phyloP scores from a whole-genome alignment of 2,888 invertebrate species.

The Drosophila anomalata region DNA sequence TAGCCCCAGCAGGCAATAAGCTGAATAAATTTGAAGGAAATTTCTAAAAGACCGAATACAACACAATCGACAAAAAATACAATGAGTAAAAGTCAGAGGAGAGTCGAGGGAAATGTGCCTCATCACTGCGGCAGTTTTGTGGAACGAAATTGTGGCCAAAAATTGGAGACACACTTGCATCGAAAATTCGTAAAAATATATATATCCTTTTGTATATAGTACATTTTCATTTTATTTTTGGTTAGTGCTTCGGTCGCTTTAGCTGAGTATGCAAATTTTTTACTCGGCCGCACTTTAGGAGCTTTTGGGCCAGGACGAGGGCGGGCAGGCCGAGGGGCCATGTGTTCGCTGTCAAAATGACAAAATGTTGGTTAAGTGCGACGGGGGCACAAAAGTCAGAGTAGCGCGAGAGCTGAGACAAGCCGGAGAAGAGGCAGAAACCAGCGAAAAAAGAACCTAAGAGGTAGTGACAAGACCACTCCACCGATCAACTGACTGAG shows the following conservation, averaged over 20 bases:
- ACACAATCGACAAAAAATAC: slow-evolving; percentile 12
- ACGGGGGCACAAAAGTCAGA: slow-evolving; percentile 47
- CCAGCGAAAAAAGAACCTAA: background rate
- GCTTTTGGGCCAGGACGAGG: slow-evolving; percentile 14
- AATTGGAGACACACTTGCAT: slow-evolving; percentile 54
- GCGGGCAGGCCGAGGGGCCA: slow-evolving; percentile 19
- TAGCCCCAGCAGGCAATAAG: slow-evolving; percentile 27
- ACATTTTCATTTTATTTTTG: slow-evolving; percentile 5
- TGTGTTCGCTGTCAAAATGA: slow-evolving; percentile 70
- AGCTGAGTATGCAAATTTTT: slow-evolving; percentile 73
- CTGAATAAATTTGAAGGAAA: slow-evolving; percentile 28
- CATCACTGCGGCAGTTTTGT: slow-evolving; percentile 67
- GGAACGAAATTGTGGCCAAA: slow-evolving; percentile 48
- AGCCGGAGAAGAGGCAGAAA: slow-evolving; percentile 1
- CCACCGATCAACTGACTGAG: slow-evolving; percentile 45
- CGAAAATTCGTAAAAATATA: slow-evolving; percentile 15
- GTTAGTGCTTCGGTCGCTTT: slow-evolving; percentile 44
- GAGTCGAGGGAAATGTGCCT: slow-evolving; percentile 40
- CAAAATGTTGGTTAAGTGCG: slow-evolving; percentile 72
- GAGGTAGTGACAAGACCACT: slow-evolving; percentile 52
- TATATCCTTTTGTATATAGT: slow-evolving; percentile 26
- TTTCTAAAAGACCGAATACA: slow-evolving; percentile 11
- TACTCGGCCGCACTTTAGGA: slow-evolving; percentile 65
- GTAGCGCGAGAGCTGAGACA: slow-evolving; percentile 5
- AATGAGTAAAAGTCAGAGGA: slow-evolving; percentile 45